Percentiles rank a stretch among this genome's conserved stretches.
These are phyloP conservation scores for Nerophis lumbriciformis DNA, from an alignment of 2,113 vertebrate species.

Conservation along the genomic window DNA sequence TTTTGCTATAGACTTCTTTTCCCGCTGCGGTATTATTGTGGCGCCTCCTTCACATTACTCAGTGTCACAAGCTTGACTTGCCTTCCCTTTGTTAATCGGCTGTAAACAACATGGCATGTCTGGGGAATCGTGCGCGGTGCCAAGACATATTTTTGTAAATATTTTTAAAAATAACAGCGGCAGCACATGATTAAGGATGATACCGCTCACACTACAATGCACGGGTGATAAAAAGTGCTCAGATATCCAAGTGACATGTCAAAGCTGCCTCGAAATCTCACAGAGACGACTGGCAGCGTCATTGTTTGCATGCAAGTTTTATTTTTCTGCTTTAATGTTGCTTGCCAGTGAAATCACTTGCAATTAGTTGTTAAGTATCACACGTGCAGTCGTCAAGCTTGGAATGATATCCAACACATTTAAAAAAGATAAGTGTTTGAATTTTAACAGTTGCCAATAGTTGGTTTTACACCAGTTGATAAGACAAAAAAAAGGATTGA, in stretches of 20 bases:
- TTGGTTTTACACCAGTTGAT: too few species aligned
- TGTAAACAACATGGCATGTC: constrained; percentile 76
- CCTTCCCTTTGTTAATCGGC: constrained; percentile 75
- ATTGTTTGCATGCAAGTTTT: constrained; percentile 43
- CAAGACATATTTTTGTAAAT: constrained; percentile 67
- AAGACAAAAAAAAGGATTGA: too few species aligned
- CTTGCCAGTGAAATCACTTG: not conserved
- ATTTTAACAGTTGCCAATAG: not conserved
- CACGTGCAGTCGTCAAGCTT: not conserved
- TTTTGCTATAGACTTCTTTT: constrained; percentile 50
- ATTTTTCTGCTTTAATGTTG: constrained; percentile 28
- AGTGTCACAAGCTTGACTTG: constrained; percentile 70
- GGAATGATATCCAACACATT: not conserved
- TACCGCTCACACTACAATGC: constrained; percentile 62
- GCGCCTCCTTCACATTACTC: constrained; percentile 65
- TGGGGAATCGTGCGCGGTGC: constrained; percentile 63
- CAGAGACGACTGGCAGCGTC: constrained; percentile 58
- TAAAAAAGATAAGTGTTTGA: not conserved
- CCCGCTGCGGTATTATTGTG: constrained; percentile 52
- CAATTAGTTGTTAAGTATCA: not conserved
- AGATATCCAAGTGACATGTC: constrained; percentile 73
- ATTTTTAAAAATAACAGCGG: constrained; percentile 25
- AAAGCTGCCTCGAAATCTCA: constrained; percentile 64
- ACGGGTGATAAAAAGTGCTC: constrained; percentile 68
- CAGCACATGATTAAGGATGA: constrained; percentile 72